Percentiles rank a stretch among this genome's conserved stretches.
Evolutionary conservation across 2,888 invertebrate genomes (phyloP).

Genomic region (Eupithecia centaureata): DNA sequence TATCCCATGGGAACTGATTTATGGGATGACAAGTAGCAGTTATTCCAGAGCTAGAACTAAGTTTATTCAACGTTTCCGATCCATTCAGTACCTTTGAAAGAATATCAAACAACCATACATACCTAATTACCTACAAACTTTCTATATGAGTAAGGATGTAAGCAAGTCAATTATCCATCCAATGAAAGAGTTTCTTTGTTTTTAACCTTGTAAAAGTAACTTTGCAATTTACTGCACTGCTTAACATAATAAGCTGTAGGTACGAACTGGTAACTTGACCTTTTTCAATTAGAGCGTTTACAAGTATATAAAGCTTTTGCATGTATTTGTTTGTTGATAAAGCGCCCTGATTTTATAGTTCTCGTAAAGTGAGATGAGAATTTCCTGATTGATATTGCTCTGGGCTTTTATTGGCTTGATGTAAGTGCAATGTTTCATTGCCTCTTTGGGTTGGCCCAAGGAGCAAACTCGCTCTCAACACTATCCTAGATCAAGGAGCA

Average conservation of each 20-base stretch:
- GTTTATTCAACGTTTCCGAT: too few relatives aligned
- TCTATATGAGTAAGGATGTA: too few relatives aligned
- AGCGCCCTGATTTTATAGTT: constrained; percentile 58
- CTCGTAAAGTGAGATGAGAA: constrained; percentile 61
- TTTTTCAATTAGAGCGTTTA: constrained; percentile 22
- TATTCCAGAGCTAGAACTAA: too few relatives aligned
- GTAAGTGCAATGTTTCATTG: constrained; percentile 56
- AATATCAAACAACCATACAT: too few relatives aligned
- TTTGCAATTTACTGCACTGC: not conserved
- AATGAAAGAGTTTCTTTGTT: constrained; percentile 8
- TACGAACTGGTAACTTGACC: constrained; percentile 20
- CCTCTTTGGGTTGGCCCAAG: constrained; percentile 37
- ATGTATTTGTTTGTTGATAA: constrained; percentile 51
- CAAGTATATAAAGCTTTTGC: constrained; percentile 18
- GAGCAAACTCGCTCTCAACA: not conserved
- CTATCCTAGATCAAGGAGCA: not conserved
- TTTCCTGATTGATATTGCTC: constrained; percentile 68
- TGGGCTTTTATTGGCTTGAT: constrained; percentile 57
- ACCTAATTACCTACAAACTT: too few relatives aligned
- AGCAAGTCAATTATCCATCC: constrained; percentile 6
- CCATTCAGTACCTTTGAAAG: too few relatives aligned
- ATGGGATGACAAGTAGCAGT: too few relatives aligned
- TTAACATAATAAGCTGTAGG: not conserved
- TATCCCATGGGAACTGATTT: too few relatives aligned
- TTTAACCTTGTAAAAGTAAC: constrained; percentile 13